phyloP scores from a whole-genome alignment of 2,797 vertebrate species.

The Okamejei kenojei region DNA sequence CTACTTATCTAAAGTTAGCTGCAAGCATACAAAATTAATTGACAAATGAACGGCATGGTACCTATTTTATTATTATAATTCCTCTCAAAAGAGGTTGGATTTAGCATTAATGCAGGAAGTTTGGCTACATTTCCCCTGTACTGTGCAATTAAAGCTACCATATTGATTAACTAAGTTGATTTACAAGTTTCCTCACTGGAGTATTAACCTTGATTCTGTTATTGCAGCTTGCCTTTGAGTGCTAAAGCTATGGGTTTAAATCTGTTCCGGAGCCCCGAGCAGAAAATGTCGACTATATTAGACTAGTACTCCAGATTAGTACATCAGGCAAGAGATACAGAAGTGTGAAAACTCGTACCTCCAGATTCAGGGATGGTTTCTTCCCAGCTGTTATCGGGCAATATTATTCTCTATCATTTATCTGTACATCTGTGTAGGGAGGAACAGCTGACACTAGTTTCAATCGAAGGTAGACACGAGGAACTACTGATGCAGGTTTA shows the following conservation, averaged over 20 bases:
- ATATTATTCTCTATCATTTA: too few relatives aligned
- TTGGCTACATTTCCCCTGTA: background rate
- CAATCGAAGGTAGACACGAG: too few relatives aligned
- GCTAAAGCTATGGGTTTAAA: background rate
- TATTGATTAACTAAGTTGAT: background rate
- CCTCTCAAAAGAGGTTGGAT: background rate
- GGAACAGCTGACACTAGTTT: too few relatives aligned
- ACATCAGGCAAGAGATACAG: too few relatives aligned
- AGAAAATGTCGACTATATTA: background rate
- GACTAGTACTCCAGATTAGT: too few relatives aligned
- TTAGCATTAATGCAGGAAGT: background rate
- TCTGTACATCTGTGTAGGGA: too few relatives aligned
- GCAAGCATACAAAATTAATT: too few relatives aligned
- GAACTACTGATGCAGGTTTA: too few relatives aligned
- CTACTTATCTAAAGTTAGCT: too few relatives aligned
- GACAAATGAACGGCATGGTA: background rate
- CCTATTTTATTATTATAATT: background rate
- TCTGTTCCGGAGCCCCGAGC: background rate
- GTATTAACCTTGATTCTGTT: background rate
- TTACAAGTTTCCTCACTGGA: background rate
- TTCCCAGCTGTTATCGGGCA: too few relatives aligned
- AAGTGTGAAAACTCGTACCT: too few relatives aligned
- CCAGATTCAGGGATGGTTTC: too few relatives aligned
- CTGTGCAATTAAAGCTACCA: background rate
- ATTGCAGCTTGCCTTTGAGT: background rate